Base-by-base conservation (phyloP, 2,797 vertebrate species). In the Lindbergichthys nudifrons region DNA sequence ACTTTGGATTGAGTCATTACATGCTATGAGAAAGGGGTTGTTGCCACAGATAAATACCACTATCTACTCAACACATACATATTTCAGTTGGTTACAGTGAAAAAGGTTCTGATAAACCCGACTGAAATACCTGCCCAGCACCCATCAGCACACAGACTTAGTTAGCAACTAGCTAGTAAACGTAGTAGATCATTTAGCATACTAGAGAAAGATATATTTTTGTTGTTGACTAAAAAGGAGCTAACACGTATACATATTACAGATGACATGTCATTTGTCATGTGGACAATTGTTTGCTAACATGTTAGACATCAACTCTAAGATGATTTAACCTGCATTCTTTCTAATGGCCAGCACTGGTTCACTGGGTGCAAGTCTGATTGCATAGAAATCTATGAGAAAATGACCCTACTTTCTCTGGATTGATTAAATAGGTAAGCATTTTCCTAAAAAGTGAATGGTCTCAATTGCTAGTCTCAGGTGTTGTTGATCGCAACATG, bases 221-320 rank as follows among this genome's bases (percentile, higher is more conserved):
- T 50, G 21, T 30, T 43, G 3, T 2, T 57, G 21, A 43, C 18
- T 4, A 46, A 42, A 48, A 13, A 15, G 14, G 42, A 54, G 36
- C 45, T 16, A 21, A 19, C n/a, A 26, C 26, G 26, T 1, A 26
- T 26, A 26, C 26, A 26, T 5, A 26, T 26, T 26, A 26, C 23
- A 26, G 26, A 26, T 26, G 3, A 26, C 26, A 26, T 26, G 54
- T 36, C 5, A 54, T 16, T 15, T 19, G 6, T 39, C 41, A 46
- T 1, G 14, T 53, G 16, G 26, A 21, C 5, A 26, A 26, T 26
- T 26, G 26, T 7, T 8, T 41, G 30, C 26, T n/a, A 46, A 52
- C 62, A 58, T 19, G 7, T 65, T 48, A 48, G 43, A 52, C 23
- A 11, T 59, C 23, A 21, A 50, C 10, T 65, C 50, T 46, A 19